These are phyloP conservation scores for Falco peregrinus DNA, from an alignment of 2,797 vertebrate species.

Conservation along the genomic window DNA sequence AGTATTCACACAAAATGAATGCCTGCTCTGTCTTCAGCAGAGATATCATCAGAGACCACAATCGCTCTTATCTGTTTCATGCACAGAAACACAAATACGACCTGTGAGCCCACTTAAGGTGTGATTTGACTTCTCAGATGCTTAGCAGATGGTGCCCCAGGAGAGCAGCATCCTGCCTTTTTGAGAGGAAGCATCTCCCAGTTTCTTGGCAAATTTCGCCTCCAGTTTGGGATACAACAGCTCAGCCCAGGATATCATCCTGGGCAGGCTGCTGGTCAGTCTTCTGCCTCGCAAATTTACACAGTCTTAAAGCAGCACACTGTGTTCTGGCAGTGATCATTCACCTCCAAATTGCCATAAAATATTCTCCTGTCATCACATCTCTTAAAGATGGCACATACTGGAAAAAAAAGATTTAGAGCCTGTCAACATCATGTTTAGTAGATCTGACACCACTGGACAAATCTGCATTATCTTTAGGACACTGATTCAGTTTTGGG, in stretches of 20 bases:
- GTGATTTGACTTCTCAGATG: background rate
- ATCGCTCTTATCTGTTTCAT: background rate
- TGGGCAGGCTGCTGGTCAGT: background rate
- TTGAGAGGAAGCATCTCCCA: background rate
- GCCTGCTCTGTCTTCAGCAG: background rate
- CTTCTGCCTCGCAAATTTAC: background rate
- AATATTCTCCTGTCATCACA: background rate
- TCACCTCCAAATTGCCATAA: background rate
- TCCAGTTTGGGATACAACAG: background rate
- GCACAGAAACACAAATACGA: background rate
- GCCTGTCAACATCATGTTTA: background rate
- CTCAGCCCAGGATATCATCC: background rate
- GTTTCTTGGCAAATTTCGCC: background rate
- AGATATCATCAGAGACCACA: background rate
- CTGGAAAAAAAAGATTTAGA: background rate
- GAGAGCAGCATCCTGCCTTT: background rate
- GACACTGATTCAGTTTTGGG: background rate
- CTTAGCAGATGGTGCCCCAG: background rate
- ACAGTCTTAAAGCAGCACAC: background rate
- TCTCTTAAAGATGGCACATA: background rate
- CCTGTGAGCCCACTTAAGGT: background rate
- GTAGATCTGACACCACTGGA: background rate
- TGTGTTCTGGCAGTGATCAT: background rate
- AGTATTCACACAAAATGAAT: constrained; percentile 22
- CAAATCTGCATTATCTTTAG: background rate